Evolutionary conservation across 2,797 vertebrate species (phyloP).

Genomic region (Scomberomorus guttatus): DNA sequence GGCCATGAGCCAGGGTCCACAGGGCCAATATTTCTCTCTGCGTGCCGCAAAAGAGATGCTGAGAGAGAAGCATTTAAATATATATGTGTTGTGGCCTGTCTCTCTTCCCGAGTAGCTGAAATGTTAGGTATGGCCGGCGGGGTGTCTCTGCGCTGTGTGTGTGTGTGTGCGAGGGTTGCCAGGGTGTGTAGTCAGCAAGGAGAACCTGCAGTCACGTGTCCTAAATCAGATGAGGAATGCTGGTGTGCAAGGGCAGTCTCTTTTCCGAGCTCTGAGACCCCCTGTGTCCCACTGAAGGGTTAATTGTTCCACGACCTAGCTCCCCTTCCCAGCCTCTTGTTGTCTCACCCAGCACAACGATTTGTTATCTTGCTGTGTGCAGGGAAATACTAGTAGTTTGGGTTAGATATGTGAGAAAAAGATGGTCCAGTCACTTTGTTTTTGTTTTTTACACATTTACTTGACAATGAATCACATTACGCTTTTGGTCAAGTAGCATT

Average conservation of each 20-base stretch:
- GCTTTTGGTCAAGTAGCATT: no score
- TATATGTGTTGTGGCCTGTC: conserved; percentile 17
- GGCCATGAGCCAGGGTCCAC: conserved; percentile 36
- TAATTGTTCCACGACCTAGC: conserved; percentile 26
- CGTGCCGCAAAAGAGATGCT: not conserved
- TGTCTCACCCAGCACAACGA: conserved; percentile 3
- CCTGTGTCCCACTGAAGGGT: conserved; percentile 33
- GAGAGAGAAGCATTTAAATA: conserved; percentile 30
- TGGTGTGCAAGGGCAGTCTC: conserved; percentile 5
- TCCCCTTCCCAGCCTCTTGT: conserved; percentile 10
- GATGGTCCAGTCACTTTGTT: no score
- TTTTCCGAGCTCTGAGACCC: conserved; percentile 9
- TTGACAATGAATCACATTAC: no score
- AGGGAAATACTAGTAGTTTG: not conserved
- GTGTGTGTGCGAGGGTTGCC: conserved; percentile 49
- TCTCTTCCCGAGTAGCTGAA: conserved; percentile 41
- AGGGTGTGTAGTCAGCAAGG: conserved; percentile 44
- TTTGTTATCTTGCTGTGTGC: not conserved
- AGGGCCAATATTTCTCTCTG: conserved; percentile 47
- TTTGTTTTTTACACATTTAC: no score
- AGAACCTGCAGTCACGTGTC: conserved; percentile 66
- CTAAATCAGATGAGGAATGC: conserved; percentile 69
- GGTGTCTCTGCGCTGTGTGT: conserved; percentile 23
- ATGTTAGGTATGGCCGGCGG: conserved; percentile 39
- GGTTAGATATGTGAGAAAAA: not conserved